Evolutionary conservation across 2,797 vertebrate species (phyloP), one percentile per base, ranked within the genome.

Genomic region (Ispidina picta): DNA sequence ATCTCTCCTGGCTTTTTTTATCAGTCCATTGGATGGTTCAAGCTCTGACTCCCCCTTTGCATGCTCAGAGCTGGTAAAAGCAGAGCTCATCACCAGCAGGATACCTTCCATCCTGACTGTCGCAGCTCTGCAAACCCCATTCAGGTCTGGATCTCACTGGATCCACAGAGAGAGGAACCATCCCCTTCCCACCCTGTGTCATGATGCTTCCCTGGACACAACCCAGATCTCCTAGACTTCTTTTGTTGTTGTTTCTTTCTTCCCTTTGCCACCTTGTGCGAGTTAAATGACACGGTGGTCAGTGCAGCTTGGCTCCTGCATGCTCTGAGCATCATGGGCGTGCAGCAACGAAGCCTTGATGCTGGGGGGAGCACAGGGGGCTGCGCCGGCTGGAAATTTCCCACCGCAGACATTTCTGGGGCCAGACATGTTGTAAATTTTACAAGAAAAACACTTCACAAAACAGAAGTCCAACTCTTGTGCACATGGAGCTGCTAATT

Each of bases 351-450:
- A 39, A 60, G 56, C 85, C 65, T 44, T n/a, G 5, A 5, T 28
- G 65, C n/a, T 31, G 76, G 63, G 80, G 68, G 74, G 63, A 52
- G 43, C 49, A 26, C 13, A 15, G 49, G 81, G 49, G 33, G 73
- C 77, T 59, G 73, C 48, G 7, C 81, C 5, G 51, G 33, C n/a
- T 91, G 93, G 82, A 87, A 89, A 94, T 77, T 87, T 95, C 95
- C 92, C 90, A 84, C 90, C 51, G 4, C 93, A 92, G 95, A 77
- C 88, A 80, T 85, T 18, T 56, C 92, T 26, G 90, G 93, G 94
- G 92, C 94, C 95, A 94, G 93, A 95, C 92, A 39, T 88, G 88
- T 19, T 94, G 90, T 95, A 94, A 96, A 93, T 93, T 96, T 95
- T 94, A 95, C 89, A 93, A 87, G 94, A 55, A 90, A 94, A 95